Evolutionary conservation across 2,888 invertebrate genomes (phyloP), one percentile per base, ranked within the genome.

Genomic region (Priocnemis perturbator): DNA sequence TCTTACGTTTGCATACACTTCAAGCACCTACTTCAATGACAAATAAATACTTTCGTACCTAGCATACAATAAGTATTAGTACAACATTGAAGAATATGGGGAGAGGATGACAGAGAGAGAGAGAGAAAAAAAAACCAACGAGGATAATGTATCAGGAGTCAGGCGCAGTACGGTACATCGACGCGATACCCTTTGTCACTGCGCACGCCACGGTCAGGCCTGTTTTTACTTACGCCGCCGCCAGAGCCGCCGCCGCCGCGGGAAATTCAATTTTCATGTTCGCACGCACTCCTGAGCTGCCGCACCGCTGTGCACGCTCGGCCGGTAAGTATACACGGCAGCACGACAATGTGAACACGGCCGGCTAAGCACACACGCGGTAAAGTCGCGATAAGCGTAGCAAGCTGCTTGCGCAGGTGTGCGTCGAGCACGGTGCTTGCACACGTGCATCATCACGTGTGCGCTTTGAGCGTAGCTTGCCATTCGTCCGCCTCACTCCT

Each of bases 201-300:
- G 37, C 56, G 37, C 23, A 19, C 56, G 56, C 15, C 23, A 26
- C 30, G 19, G 30, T 30, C 37, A 30, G 14, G n/a, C 37, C 30
- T 30, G 9, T 19, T 56, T 14, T 55, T 17, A 66, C 56, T 68
- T 60, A 63, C 59, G n/a, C n/a, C n/a, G n/a, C 47, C 44, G 55
- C 14, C 26, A 20, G 26, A 45, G n/a, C n/a, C n/a, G n/a, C 30
- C 48, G 48, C 48, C 55, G 37, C 50, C 65, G 64, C 57, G 74
- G 60, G 66, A 79, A 67, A 75, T 77, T 79, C 71, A 69, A 79
- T 79, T 79, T 79, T 67, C 77, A 67, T 66, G 66, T 73, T 26
- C 47, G 55, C 44, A 62, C 74, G 61, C 69, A 58, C 52, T 55
- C 67, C 20, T 14, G 57, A 55, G 45, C 17, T 37, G 57, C 3